phyloP scores from a whole-genome alignment of 2,888 invertebrate species.

The Cheiracanthium punctorium region DNA sequence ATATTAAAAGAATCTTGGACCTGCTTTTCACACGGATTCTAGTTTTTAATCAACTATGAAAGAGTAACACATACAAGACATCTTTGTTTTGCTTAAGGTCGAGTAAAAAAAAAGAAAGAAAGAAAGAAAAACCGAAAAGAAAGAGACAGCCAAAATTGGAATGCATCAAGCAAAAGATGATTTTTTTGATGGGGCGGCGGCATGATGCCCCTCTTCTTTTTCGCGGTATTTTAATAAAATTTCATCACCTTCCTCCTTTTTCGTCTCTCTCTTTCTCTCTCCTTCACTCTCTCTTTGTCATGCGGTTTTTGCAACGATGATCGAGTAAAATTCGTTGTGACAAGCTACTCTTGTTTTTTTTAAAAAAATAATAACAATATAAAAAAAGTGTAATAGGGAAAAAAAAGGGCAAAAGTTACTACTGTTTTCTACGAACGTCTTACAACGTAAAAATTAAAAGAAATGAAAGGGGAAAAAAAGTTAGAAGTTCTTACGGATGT shows the following conservation, averaged over 20 bases:
- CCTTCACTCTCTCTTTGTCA: not conserved
- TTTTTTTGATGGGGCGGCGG: conserved; percentile 24
- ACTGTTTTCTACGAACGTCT: too few species aligned
- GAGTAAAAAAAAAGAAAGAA: too few species aligned
- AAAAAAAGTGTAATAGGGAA: too few species aligned
- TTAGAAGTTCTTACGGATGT: too few species aligned
- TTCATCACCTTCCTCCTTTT: conserved; percentile 25
- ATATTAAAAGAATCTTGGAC: conserved; percentile 58
- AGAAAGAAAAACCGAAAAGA: not conserved
- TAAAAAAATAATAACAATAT: too few species aligned
- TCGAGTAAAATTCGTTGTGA: not conserved
- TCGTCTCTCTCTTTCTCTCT: not conserved
- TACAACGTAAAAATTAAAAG: too few species aligned
- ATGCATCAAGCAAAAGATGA: conserved; percentile 52
- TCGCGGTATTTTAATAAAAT: conserved; percentile 50
- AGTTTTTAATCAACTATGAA: conserved; percentile 67
- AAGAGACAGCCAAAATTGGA: conserved; percentile 54
- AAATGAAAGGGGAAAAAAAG: too few species aligned
- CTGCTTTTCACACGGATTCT: conserved; percentile 16
- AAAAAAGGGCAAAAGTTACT: too few species aligned
- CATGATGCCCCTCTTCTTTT: not conserved
- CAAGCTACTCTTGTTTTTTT: not conserved
- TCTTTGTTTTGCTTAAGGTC: conserved; percentile 51
- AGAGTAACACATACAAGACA: conserved; percentile 33
- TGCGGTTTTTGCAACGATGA: not conserved